Evolutionary conservation across 1,140 invertebrate genomes (phyloP).

Genomic region (Drosophila biarmipes): DNA sequence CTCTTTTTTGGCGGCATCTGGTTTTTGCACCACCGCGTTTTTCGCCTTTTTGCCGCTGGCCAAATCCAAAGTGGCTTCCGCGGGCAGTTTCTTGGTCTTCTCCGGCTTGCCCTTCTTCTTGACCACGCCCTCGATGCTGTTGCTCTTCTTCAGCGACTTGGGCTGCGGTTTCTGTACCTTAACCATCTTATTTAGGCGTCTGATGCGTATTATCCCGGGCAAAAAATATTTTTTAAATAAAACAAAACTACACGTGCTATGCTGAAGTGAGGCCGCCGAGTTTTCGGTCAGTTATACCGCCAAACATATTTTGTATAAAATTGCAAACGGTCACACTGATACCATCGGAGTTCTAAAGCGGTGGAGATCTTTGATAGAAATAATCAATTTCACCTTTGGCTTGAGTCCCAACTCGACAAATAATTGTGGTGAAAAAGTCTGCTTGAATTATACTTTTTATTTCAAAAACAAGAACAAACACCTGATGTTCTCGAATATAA

Average conservation of each 20-base stretch:
- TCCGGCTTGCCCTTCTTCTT: conserved; percentile 57
- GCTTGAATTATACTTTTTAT: too few relatives aligned
- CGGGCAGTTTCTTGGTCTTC: conserved; percentile 42
- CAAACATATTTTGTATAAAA: background rate
- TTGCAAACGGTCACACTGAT: too few relatives aligned
- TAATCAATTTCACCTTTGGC: too few relatives aligned
- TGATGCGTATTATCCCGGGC: background rate
- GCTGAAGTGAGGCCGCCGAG: background rate
- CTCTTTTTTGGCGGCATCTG: conserved; percentile 6
- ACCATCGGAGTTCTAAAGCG: too few relatives aligned
- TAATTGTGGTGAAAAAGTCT: too few relatives aligned
- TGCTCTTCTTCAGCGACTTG: conserved; percentile 61
- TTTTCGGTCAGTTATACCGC: background rate
- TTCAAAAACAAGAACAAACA: too few relatives aligned
- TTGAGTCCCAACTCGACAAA: too few relatives aligned
- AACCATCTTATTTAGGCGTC: conserved; percentile 47
- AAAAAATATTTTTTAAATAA: conserved; percentile 40
- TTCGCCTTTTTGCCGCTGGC: conserved; percentile 23
- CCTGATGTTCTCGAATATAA: too few relatives aligned
- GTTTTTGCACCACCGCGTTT: conserved; percentile 1
- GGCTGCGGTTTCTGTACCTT: conserved; percentile 71
- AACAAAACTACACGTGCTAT: conserved; percentile 30
- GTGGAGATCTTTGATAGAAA: too few relatives aligned
- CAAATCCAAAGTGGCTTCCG: conserved; percentile 4
- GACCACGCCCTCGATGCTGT: conserved; percentile 40